phyloP scores from a whole-genome alignment of 2,888 invertebrate genomes.

The Hylaea fasciaria region DNA sequence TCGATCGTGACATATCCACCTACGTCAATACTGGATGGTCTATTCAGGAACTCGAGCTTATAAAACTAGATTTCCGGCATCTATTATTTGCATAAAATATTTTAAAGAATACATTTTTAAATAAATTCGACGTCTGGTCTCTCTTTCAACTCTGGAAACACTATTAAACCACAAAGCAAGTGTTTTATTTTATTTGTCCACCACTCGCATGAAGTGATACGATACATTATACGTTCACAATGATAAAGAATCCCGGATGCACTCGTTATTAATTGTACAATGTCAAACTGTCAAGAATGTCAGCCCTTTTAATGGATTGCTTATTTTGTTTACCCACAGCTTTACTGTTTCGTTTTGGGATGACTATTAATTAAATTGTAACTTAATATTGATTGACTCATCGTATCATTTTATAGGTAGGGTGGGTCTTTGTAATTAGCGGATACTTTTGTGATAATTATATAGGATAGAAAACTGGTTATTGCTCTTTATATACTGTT shows the following conservation, averaged over 20 bases:
- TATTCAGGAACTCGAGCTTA: too few species aligned
- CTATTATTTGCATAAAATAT: too few species aligned
- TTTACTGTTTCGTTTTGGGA: conserved; percentile 17
- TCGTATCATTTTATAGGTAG: background rate
- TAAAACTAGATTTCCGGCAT: too few species aligned
- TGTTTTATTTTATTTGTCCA: conserved; percentile 19
- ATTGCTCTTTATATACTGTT: too few species aligned
- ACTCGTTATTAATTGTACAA: conserved; percentile 25
- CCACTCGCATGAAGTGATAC: background rate
- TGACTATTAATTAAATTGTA: conserved; percentile 30
- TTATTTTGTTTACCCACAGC: conserved; percentile 18
- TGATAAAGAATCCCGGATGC: conserved; percentile 38
- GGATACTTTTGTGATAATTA: too few species aligned
- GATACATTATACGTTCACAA: conserved; percentile 16
- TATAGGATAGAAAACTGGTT: too few species aligned
- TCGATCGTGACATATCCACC: too few species aligned
- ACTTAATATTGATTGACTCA: conserved; percentile 16
- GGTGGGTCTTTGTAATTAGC: background rate
- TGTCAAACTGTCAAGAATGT: conserved; percentile 34
- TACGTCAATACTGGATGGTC: too few species aligned
- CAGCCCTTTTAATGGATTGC: conserved; percentile 28
- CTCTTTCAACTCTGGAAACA: background rate
- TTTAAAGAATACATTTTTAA: background rate
- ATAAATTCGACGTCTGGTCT: conserved; percentile 4
- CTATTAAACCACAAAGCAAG: conserved; percentile 7